Evolutionary conservation across 1,140 invertebrate genomes (phyloP), one percentile per base, ranked within the genome.

Genomic region (Asbolus verrucosus): DNA sequence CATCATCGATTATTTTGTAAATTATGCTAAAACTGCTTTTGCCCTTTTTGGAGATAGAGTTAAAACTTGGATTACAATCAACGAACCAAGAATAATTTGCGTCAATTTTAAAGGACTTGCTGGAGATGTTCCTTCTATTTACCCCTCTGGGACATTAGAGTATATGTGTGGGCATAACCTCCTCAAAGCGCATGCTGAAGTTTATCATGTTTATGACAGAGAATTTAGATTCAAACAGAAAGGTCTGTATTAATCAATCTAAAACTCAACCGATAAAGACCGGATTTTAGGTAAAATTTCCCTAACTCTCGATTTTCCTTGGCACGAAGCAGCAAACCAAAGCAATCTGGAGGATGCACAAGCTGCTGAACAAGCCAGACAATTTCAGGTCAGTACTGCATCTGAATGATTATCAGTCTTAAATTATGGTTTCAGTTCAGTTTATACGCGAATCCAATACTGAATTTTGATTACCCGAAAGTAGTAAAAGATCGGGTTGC

Each of bases 401-500:
- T 46, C 6, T n/a, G 19, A 27, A 8, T 27, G 19, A 38, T 13
- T 18, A 18, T 2, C 39, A 27, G 30, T 50, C 31, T 16, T 24
- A 5, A 46, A 19, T 0, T 6, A 3, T 18, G 16, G n/a, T 78
- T 75, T 31, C 75, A 85, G 82, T 72, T 84, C 38, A 89, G 89
- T 4, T 88, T 86, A 86, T 84, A 84, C 38, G 82, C 85, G 0
- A 79, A 90, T 80, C 88, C 89, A 1, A 87, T 91, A 61, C 80
- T 78, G 65, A 76, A 80, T 3, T 89, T 89, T 8, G 38, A 65
- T 30, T 65, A 65, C 18, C 62, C 62, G 16, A 30, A 30, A 65
- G 38, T 65, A 1, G 41, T 65, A 4, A 65, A 27, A 27, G 39
- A 41, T 8, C 62, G 62, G 0, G 38, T 43, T 75, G 87, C 89